These are phyloP conservation scores for Dicrostonyx torquatus DNA, from an alignment of 2,797 vertebrate species.

Conservation along the genomic window DNA sequence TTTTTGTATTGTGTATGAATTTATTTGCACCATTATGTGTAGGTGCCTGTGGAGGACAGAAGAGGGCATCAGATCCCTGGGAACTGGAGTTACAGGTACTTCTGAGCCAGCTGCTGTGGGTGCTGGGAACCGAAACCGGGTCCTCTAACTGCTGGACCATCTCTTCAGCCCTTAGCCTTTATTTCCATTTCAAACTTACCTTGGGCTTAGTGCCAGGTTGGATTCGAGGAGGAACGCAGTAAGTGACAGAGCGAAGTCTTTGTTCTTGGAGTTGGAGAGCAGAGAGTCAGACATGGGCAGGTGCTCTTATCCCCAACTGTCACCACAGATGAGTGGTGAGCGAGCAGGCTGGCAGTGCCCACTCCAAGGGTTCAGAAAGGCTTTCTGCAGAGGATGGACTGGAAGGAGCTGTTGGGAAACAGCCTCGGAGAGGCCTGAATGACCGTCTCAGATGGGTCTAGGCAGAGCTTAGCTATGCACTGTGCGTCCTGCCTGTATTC, in stretches of 20 bases:
- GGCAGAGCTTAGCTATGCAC: background rate
- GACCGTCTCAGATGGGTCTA: background rate
- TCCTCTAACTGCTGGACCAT: background rate
- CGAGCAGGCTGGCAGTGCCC: background rate
- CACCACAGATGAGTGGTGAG: background rate
- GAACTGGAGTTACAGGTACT: background rate
- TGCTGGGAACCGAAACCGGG: background rate
- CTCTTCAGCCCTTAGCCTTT: background rate
- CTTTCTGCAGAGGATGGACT: background rate
- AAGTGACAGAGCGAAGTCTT: background rate
- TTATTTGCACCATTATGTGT: background rate
- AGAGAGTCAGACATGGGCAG: background rate
- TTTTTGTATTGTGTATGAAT: background rate
- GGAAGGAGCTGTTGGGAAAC: background rate
- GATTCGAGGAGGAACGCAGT: background rate
- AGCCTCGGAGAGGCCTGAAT: background rate
- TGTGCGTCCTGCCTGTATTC: fast-evolving
- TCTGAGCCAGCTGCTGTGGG: background rate
- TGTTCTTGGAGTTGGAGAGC: background rate
- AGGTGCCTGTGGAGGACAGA: background rate
- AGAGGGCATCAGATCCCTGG: background rate
- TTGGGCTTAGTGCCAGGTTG: background rate
- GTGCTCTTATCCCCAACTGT: fast-evolving
- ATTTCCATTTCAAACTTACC: background rate
- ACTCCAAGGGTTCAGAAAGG: background rate